phyloP scores from a whole-genome alignment of 2,113 vertebrate genomes.

The Nibea albiflora region DNA sequence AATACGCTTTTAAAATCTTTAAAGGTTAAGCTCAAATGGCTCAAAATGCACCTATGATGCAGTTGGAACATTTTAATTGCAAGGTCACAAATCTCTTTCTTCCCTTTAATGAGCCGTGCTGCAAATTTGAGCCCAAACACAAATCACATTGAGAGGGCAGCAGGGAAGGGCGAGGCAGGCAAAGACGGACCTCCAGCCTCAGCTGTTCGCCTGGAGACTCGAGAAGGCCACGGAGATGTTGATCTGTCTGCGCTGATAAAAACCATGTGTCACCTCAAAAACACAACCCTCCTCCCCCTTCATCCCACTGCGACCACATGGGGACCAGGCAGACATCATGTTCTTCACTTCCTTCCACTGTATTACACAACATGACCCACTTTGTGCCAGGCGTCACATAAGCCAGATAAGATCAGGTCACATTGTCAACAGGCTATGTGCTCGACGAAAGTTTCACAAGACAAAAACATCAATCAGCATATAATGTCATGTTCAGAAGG shows the following conservation, averaged over 20 bases:
- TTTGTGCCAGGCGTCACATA: constrained; percentile 23
- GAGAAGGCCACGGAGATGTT: constrained; percentile 68
- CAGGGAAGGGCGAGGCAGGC: constrained; percentile 31
- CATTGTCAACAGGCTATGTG: neutral
- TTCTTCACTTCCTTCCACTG: constrained; percentile 45
- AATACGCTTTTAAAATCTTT: neutral
- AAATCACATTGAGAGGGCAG: constrained; percentile 54
- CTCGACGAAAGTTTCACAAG: neutral
- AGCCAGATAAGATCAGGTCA: constrained; percentile 22
- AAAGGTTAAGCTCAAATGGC: neutral
- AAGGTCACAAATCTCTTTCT: constrained; percentile 43
- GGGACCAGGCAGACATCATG: constrained; percentile 60
- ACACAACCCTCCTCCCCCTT: constrained; percentile 35
- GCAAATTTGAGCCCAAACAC: constrained; percentile 49
- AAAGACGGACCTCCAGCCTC: constrained; percentile 62
- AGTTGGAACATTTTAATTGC: constrained; percentile 13
- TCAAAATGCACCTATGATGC: neutral
- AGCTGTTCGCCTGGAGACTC: constrained; percentile 81
- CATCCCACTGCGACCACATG: constrained; percentile 66
- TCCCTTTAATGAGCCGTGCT: constrained; percentile 30
- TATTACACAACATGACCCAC: constrained; percentile 48
- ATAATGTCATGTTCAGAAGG: neutral
- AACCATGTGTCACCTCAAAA: constrained; percentile 72
- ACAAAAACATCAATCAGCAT: neutral
- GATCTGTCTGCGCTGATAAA: constrained; percentile 66